Base-by-base conservation (phyloP, 2,888 invertebrate genomes). In the Biston stratarius region DNA sequence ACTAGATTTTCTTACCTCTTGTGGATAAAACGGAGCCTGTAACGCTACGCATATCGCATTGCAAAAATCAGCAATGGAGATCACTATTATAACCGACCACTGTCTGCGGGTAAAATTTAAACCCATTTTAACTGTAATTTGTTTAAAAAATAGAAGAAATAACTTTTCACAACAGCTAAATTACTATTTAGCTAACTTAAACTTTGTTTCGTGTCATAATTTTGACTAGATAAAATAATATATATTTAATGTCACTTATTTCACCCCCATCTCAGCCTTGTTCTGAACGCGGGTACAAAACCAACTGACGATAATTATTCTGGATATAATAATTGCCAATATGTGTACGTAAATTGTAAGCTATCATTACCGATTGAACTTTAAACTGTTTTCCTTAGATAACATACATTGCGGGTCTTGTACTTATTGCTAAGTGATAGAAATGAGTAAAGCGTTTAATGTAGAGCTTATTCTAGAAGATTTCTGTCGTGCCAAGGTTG, bases 1-100 rank as follows among this genome's bases (percentile, higher is more conserved):
- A 24, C 1, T 24, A 24, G 24, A 24, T 24, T 24, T 69, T 83
- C 95, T 93, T 89, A 97, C 97, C 95, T 97, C 97, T 81, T 95
- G 94, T 0, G 97, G 97, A 85, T 97, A 98, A 87, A 98, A 97
- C 0, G 97, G 97, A 1, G 97, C 97, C 83, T 97, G 97, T 1
- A 97, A 88, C 0, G 97, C 97, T 0, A 97, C 97, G 86, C 97
- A 97, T 71, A 97, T 95, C 3, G 97, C 97, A 84, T 97, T 97
- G 79, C 96, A 97, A 87, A 97, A 97, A 88, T 97, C 97, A 14
- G 97, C 97, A 71, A 97, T 95, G 38, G 97, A 96, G 83, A 97
- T 97, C 56, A 97, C 96, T 47, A 96, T 92, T 52, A 97, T 94
- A 0, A 97, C 97, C 77, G 96, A 87, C 96, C 97, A 96, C 90